Evolutionary conservation across 2,888 invertebrate species (phyloP), one percentile per base, ranked within the genome.

Genomic region (Neoscelio sp.): DNA sequence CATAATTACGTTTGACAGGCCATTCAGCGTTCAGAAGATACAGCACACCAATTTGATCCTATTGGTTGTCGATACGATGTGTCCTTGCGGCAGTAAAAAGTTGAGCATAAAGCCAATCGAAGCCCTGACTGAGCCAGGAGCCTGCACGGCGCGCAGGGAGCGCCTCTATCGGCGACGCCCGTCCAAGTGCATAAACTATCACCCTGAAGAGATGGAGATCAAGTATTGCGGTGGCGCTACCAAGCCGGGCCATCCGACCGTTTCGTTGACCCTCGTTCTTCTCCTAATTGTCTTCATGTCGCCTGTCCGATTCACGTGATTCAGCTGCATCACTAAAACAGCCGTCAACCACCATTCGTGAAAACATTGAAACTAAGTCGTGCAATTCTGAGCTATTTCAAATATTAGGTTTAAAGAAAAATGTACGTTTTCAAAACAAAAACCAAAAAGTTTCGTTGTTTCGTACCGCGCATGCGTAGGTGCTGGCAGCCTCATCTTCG

Each of bases 21-120:
- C 97, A 18, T 97, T 97, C 91, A 97, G 97, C 91, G 97, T 97
- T 65, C 97, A 97, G 89, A 96, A 96, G 91, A 96, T 97, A 86
- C 96, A 95, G 50, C 95, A 96, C 90, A 97, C 97, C 88, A 97
- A 97, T 92, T 92, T 97, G 85, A 96, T 97, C 85, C 92, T 97
- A 80, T 92, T 97, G 80, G 97, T 97, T 80, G 97, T 97, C 85
- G 97, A 97, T 90, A 96, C 96, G 15, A 91, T 96, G 83, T 97
- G 96, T 89, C 96, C 96, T 52, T 97, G 97, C 91, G 96, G 96
- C 82, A 95, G 95, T 87, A 96, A 96, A 90, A 95, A 96, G 87
- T 92, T 97, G 81, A 96, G 96, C 90, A 96, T 96, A 89, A 94
- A 94, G 70, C 94, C 96, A 0, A 90, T 90, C 56, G 92, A 92